Conservation (phyloP, 2,797 vertebrate species). For the Coluber constrictor region DNA sequence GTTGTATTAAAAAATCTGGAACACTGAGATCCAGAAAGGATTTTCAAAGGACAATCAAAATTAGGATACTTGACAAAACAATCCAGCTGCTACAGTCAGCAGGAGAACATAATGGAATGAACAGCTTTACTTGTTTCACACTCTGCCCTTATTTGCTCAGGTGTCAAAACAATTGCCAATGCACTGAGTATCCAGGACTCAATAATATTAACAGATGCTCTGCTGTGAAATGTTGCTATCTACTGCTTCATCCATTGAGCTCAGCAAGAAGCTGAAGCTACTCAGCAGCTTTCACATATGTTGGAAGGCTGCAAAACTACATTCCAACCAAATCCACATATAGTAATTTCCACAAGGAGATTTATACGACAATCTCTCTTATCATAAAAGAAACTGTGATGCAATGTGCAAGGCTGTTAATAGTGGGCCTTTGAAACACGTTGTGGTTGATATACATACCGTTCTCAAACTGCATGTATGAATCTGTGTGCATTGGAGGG, state of each 20-base stretch:
- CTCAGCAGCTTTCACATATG: neutral
- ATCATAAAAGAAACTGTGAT: neutral
- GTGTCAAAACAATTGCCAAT: conserved; percentile 25
- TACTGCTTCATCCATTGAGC: neutral
- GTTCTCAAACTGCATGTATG: conserved; percentile 34
- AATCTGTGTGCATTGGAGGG: conserved; percentile 35
- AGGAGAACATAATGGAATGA: conserved; percentile 13
- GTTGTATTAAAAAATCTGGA: neutral
- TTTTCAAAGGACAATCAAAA: conserved; percentile 7
- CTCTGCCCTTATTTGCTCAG: neutral
- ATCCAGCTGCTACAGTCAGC: conserved; percentile 13
- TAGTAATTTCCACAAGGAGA: neutral
- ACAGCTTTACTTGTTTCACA: neutral
- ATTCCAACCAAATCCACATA: conserved; percentile 4
- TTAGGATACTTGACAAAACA: conserved; percentile 11
- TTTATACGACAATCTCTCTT: neutral
- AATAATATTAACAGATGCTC: neutral
- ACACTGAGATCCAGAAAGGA: neutral
- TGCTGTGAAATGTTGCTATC: neutral
- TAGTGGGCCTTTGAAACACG: conserved; percentile 62
- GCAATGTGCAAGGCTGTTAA: conserved; percentile 29
- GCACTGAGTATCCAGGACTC: conserved; percentile 6
- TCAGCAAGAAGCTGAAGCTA: conserved; percentile 8
- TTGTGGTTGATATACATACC: neutral
- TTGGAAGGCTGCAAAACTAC: neutral